Evolutionary conservation across 2,113 vertebrate genomes (phyloP).

Genomic region (Pomatorhinus ruficollis): DNA sequence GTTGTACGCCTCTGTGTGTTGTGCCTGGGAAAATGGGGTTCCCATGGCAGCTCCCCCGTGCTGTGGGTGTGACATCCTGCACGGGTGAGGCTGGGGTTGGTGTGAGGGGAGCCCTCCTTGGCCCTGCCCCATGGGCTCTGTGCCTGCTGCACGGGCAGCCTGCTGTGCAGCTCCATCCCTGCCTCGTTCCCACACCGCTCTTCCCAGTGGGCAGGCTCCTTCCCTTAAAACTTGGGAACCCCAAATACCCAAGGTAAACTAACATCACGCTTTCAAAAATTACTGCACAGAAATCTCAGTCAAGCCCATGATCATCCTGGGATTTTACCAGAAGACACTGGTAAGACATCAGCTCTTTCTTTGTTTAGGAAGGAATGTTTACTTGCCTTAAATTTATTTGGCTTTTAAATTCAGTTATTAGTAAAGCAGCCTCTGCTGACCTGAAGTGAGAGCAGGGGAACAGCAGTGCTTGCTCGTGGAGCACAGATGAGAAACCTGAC

Average conservation of each 20-base stretch:
- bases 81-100: neutral
- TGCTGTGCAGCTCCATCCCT: neutral
- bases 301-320: neutral
- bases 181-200: fast-evolving
- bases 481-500: neutral
- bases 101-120: neutral
- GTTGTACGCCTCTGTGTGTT: slow-evolving; percentile 56
- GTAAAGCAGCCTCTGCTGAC: neutral
- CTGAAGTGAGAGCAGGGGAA: neutral
- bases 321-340: neutral
- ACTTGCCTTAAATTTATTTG: neutral
- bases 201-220: fast-evolving
- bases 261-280: neutral
- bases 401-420: neutral
- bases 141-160: neutral
- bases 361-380: neutral
- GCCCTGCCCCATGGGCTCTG: fast-evolving
- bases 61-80: slow-evolving; percentile 18
- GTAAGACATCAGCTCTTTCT: neutral
- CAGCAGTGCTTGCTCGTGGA: neutral
- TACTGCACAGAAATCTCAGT: neutral
- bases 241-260: neutral
- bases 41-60: slow-evolving; percentile 65
- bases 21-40: slow-evolving; percentile 57
- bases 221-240: neutral